phyloP scores from a whole-genome alignment of 2,888 invertebrate genomes.

The Eupithecia insigniata region DNA sequence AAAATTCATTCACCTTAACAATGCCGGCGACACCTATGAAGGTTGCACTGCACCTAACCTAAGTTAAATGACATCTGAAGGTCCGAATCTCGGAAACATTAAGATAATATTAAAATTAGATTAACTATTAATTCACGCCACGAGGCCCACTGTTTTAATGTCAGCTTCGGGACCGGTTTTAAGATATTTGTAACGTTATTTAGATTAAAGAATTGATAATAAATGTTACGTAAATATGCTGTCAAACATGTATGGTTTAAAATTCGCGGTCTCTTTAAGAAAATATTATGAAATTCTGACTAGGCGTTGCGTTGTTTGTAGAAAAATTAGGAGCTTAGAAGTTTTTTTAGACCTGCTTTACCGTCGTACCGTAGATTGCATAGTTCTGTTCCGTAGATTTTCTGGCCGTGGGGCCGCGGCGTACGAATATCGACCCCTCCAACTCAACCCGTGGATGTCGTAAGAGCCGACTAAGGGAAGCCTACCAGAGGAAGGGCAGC shows the following conservation, averaged over 20 bases:
- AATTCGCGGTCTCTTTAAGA: background rate
- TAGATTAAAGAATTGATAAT: constrained; percentile 6
- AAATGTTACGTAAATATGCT: constrained; percentile 8
- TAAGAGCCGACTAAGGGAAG: no score
- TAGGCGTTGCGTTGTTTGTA: background rate
- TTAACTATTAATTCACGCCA: background rate
- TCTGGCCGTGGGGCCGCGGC: no score
- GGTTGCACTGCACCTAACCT: no score
- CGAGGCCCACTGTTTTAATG: constrained; percentile 7
- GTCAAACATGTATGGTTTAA: background rate
- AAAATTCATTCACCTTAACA: no score
- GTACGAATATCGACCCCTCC: no score
- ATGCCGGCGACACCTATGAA: no score
- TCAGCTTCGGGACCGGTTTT: constrained; percentile 1
- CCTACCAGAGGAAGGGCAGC: no score
- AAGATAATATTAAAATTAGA: constrained; percentile 1
- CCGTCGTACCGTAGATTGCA: no score
- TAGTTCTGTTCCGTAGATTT: no score
- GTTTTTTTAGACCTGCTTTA: no score
- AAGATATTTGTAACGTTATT: constrained; percentile 10
- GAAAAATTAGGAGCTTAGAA: no score
- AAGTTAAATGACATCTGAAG: background rate
- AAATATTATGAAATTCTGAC: background rate
- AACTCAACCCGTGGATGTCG: no score
- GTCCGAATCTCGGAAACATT: background rate